Evolutionary conservation across 1,140 invertebrate species (phyloP).

Genomic region (Halictus rubicundus): DNA sequence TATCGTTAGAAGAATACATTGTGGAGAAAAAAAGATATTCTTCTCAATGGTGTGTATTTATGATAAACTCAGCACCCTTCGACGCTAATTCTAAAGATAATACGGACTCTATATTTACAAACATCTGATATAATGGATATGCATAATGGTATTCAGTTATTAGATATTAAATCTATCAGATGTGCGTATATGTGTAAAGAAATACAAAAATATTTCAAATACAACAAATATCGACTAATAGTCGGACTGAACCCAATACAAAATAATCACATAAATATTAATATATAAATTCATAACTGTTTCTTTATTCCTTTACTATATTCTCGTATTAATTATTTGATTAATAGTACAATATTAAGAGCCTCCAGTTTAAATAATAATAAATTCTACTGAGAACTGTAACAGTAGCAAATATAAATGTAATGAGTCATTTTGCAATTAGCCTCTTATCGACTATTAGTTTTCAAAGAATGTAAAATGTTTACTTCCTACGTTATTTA

Average conservation of each 20-base stretch:
- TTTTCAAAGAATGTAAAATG: background rate
- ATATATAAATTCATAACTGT: background rate
- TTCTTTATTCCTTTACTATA: background rate
- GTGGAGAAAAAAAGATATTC: background rate
- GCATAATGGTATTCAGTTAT: background rate
- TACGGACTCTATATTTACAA: conserved; percentile 19
- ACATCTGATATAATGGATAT: conserved; percentile 10
- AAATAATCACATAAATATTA: conserved; percentile 9
- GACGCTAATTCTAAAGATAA: conserved; percentile 17
- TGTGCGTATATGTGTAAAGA: conserved; percentile 3
- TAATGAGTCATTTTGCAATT: background rate
- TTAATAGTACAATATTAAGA: conserved; percentile 8
- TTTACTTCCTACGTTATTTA: conserved; percentile 4
- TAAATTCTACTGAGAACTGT: background rate
- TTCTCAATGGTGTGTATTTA: conserved; percentile 3
- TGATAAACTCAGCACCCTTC: conserved; percentile 21
- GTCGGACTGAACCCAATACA: conserved; percentile 20
- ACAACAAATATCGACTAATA: conserved; percentile 19
- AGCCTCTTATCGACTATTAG: conserved; percentile 18
- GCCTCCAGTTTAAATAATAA: conserved; percentile 1
- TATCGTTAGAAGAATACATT: background rate
- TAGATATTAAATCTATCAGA: background rate
- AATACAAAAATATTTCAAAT: conserved; percentile 24
- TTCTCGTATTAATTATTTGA: conserved; percentile 5
- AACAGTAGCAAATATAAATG: conserved; percentile 31